Evolutionary conservation across 1,140 invertebrate genomes (phyloP), one percentile per base, ranked within the genome.

Genomic region (roundworm (Caenorhabditis elegans)): DNA sequence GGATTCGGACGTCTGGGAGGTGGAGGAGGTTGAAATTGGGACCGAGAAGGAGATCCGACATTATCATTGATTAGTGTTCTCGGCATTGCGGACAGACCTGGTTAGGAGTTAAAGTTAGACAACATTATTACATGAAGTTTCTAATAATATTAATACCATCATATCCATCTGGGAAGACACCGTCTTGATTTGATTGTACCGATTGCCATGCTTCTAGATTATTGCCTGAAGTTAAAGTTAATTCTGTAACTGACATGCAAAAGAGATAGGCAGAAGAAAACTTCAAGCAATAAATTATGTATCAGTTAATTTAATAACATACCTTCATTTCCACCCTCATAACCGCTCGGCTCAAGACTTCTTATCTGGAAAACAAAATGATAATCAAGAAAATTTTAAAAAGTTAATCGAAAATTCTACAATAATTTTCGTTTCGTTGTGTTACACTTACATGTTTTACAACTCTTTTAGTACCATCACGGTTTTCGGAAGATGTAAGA

Each of bases 121-220:
- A 22, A 43, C 34, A 60, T n/a, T n/a, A n/a, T n/a, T n/a, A n/a
- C n/a, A n/a, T n/a, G n/a, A n/a, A n/a, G n/a, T n/a, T n/a, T n/a
- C n/a, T n/a, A n/a, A n/a, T 43, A 5, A 43, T 5, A 8, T 43
- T 1, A 70, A 70, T 70, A 70, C 60, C 60, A 70, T 70, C 60
- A 43, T 70, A 70, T 70, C 60, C 60, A 70, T 70, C 60, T 70
- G 60, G 60, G n/a, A 70, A 70, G 34, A 70, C 60, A 70, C 60
- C 60, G 22, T 34, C 60, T 22, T 70, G 60, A 43, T 70, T 70
- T 70, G 60, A 70, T 39, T 70, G 60, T 11, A 70, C 19, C 10
- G 60, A 39, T 70, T 70, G 60, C 60, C 60, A 70, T 70, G 60
- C 60, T 70, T 70, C 60, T 70, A 70, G 60, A 43, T 70, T 70